A percentile compares a stretch with the other conserved stretches of the same genome.
Conservation (phyloP, 1,140 invertebrate species). For the Cataglyphis hispanica region DNA sequence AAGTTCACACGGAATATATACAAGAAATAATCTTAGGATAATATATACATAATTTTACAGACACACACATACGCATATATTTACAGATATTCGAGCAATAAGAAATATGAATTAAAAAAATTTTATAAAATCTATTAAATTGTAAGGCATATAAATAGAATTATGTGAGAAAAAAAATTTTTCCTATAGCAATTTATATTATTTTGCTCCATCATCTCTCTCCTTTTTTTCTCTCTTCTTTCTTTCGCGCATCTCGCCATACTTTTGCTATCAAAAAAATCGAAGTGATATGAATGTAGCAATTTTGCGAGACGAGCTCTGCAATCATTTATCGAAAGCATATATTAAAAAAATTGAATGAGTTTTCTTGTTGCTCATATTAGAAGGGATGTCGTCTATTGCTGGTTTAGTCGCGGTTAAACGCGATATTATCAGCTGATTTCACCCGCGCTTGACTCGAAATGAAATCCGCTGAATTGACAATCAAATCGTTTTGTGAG, state of each 20-base stretch:
- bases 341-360: slow-evolving; percentile 17
- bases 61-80: no score
- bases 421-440: slow-evolving; percentile 68
- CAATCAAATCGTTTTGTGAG: neutral
- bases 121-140: neutral
- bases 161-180: neutral
- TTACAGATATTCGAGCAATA: neutral
- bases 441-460: slow-evolving; percentile 63
- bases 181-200: neutral
- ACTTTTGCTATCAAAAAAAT: no score
- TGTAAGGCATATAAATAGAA: neutral
- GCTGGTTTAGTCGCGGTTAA: slow-evolving; percentile 63
- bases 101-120: neutral
- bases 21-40: neutral
- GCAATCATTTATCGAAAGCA: slow-evolving; percentile 44
- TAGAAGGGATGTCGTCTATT: slow-evolving; percentile 62
- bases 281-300: no score
- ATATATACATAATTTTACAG: no score
- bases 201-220: neutral
- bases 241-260: no score
- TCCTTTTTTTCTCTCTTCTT: no score
- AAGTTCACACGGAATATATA: neutral
- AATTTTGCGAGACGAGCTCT: neutral
- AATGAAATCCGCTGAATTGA: slow-evolving; percentile 59
- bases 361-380: slow-evolving; percentile 54